Evolutionary conservation across 2,888 invertebrate genomes (phyloP).

Genomic region (Lasius fuliginosus): DNA sequence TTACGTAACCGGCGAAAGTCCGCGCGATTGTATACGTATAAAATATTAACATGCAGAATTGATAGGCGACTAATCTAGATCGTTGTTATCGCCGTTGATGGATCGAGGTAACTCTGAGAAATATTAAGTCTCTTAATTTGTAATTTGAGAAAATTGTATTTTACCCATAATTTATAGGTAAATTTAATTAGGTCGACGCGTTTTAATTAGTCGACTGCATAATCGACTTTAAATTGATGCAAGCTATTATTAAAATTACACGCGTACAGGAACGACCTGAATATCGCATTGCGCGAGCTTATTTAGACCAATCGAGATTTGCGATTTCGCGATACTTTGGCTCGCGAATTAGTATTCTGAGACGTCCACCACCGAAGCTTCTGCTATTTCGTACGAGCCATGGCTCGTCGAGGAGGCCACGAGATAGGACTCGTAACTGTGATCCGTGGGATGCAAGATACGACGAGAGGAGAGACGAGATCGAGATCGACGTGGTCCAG

Average conservation of each 20-base stretch:
- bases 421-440: conserved; percentile 55
- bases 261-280: not conserved
- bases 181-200: not conserved
- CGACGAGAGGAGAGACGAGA: conserved; percentile 54
- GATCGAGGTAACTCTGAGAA: not conserved
- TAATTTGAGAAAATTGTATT: not conserved
- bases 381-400: conserved; percentile 39
- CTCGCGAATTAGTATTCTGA: conserved; percentile 50
- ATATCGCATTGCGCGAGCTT: not conserved
- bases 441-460: conserved; percentile 57
- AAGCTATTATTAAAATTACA: not conserved
- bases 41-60: conserved; percentile 34
- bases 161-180: not conserved
- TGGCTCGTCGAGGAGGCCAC: conserved; percentile 31
- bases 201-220: not conserved
- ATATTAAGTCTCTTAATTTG: conserved; percentile 17
- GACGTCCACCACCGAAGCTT: conserved; percentile 36
- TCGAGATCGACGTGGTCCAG: conserved; percentile 67
- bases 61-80: conserved; percentile 35
- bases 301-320: conserved; percentile 16
- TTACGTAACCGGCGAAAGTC: conserved; percentile 47
- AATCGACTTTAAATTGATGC: not conserved
- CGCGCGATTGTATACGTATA: conserved; percentile 12
- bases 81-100: not conserved
- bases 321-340: conserved; percentile 23